Evolutionary conservation across 2,113 vertebrate species (phyloP).

Genomic region (Dicaeum eximium): DNA sequence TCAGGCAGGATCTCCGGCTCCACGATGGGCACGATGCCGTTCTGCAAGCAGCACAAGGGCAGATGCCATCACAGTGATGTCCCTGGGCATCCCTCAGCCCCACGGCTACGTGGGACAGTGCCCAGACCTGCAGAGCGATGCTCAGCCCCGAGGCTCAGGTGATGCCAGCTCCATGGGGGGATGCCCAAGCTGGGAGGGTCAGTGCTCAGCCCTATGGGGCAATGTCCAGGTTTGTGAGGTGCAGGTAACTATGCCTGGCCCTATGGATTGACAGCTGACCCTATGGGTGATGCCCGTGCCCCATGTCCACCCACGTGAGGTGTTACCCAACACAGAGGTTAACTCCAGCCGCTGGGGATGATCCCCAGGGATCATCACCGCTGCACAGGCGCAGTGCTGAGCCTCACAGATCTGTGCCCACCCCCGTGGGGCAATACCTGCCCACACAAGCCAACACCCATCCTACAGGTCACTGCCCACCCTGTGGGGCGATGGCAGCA

Average conservation of each 20-base stretch:
- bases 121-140: fast-evolving
- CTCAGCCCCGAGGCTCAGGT: fast-evolving
- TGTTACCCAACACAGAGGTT: not conserved
- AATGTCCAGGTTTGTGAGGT: not conserved
- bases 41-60: conserved; percentile 64
- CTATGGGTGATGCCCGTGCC: not conserved
- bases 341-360: not conserved
- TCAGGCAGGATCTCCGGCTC: conserved; percentile 96
- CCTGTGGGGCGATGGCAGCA: fast-evolving
- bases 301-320: not conserved
- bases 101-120: fast-evolving
- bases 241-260: fast-evolving
- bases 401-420: not conserved
- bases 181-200: not conserved
- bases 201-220: not conserved
- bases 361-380: not conserved
- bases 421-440: not conserved
- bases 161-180: not conserved
- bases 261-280: fast-evolving
- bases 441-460: not conserved
- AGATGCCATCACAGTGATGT: not conserved
- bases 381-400: not conserved
- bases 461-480: not conserved
- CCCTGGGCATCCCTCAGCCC: not conserved
- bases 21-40: conserved; percentile 93